A percentile compares a stretch with the other conserved stretches of the same genome.
These are phyloP conservation scores for Helostoma temminkii DNA, from an alignment of 2,797 vertebrate species.

Conservation along the genomic window DNA sequence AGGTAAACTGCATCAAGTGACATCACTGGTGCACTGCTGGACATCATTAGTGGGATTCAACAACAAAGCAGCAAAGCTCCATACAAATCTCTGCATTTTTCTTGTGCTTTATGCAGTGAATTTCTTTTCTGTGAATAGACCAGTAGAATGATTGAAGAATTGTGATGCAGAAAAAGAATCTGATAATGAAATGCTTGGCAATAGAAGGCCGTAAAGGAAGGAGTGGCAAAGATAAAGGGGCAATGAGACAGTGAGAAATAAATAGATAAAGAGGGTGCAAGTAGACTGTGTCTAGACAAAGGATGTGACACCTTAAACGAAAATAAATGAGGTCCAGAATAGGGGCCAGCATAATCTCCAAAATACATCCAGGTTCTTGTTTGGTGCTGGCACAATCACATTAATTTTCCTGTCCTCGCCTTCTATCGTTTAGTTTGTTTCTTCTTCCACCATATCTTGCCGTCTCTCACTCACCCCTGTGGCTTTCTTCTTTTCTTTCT, in stretches of 20 bases:
- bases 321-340: constrained; percentile 38
- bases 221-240: background rate
- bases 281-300: constrained; percentile 21
- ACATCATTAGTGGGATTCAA: constrained; percentile 3
- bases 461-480: constrained; percentile 6
- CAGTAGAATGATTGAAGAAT: background rate
- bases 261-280: constrained; percentile 17
- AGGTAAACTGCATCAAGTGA: background rate
- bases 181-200: constrained; percentile 9
- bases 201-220: background rate
- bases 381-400: constrained; percentile 4
- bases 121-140: constrained; percentile 14
- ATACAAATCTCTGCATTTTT: background rate
- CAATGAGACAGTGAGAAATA: constrained; percentile 12
- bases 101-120: background rate
- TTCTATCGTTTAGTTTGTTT: constrained; percentile 15
- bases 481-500: constrained; percentile 6
- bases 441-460: background rate
- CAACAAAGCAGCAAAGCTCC: too few relatives aligned
- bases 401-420: constrained; percentile 7
- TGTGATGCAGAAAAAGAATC: constrained; percentile 18
- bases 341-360: constrained; percentile 23
- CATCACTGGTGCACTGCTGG: background rate
- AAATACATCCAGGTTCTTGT: constrained; percentile 16
- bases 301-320: constrained; percentile 27